Evolutionary conservation across 2,888 invertebrate genomes (phyloP).

Genomic region (Amiota minor): DNA sequence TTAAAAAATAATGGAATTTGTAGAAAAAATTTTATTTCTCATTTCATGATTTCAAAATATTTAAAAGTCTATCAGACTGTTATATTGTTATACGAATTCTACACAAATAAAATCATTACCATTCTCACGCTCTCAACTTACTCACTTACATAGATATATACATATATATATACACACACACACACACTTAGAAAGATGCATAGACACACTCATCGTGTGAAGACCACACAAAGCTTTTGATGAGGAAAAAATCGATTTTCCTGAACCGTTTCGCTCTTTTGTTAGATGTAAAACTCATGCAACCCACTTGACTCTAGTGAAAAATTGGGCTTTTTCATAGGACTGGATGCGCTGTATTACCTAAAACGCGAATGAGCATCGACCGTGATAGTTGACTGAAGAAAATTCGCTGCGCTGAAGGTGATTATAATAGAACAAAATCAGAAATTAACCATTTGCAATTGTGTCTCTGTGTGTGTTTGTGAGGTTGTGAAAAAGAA

Average conservation of each 20-base stretch:
- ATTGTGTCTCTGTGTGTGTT: slow-evolving; percentile 18
- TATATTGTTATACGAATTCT: not conserved
- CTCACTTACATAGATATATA: not conserved
- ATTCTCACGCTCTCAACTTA: slow-evolving; percentile 11
- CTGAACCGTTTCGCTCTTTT: slow-evolving; percentile 57
- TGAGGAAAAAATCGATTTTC: slow-evolving; percentile 55
- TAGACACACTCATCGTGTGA: too few relatives aligned
- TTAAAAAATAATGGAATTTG: too few relatives aligned
- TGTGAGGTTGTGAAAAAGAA: slow-evolving; percentile 20
- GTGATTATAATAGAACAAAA: slow-evolving; percentile 51
- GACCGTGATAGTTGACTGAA: slow-evolving; percentile 72
- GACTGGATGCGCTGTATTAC: slow-evolving; percentile 61
- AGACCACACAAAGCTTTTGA: too few relatives aligned
- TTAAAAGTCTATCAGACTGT: slow-evolving; percentile 10
- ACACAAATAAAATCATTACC: slow-evolving; percentile 26
- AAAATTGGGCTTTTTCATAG: slow-evolving; percentile 61
- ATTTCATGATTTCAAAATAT: not conserved
- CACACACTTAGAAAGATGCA: not conserved
- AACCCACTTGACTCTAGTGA: not conserved
- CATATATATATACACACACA: too few relatives aligned
- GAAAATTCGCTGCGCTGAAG: slow-evolving; percentile 65
- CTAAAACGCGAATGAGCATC: slow-evolving; percentile 73
- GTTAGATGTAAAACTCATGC: too few relatives aligned
- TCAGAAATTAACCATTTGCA: slow-evolving; percentile 24
- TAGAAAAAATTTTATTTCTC: too few relatives aligned